Conservation (phyloP, 2,113 vertebrate species). For the Calidris pugnax region DNA sequence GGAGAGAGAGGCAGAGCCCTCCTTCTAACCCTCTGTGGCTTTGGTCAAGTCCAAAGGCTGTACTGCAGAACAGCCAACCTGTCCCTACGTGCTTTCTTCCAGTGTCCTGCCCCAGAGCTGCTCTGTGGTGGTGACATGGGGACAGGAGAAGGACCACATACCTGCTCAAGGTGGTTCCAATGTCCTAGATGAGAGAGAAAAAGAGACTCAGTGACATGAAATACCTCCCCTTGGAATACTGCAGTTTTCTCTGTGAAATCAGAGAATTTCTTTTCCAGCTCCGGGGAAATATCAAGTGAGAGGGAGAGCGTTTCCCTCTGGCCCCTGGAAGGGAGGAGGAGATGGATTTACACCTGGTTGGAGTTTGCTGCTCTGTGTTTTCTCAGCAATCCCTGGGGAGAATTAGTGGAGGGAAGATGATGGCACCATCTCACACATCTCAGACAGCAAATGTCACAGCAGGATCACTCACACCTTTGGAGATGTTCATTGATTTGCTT, state of each 20-base stretch:
- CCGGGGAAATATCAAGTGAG: not conserved
- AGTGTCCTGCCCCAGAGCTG: no score
- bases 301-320: not conserved
- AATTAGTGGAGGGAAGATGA: not conserved
- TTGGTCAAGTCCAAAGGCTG: no score
- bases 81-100: no score
- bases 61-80: no score
- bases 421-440: no score
- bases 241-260: not conserved
- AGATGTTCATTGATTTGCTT: not conserved
- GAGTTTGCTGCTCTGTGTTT: no score
- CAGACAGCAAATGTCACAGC: not conserved
- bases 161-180: no score
- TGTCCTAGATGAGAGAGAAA: no score
- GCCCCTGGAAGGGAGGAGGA: not conserved
- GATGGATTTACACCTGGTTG: not conserved
- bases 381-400: no score
- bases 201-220: no score
- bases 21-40: not conserved
- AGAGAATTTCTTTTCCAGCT: not conserved
- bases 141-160: no score
- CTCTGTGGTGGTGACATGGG: not conserved
- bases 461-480: fast-evolving
- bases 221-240: not conserved
- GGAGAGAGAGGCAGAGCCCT: no score